Evolutionary conservation across 2,888 invertebrate genomes (phyloP).

Genomic region (Anorthoa munda): DNA sequence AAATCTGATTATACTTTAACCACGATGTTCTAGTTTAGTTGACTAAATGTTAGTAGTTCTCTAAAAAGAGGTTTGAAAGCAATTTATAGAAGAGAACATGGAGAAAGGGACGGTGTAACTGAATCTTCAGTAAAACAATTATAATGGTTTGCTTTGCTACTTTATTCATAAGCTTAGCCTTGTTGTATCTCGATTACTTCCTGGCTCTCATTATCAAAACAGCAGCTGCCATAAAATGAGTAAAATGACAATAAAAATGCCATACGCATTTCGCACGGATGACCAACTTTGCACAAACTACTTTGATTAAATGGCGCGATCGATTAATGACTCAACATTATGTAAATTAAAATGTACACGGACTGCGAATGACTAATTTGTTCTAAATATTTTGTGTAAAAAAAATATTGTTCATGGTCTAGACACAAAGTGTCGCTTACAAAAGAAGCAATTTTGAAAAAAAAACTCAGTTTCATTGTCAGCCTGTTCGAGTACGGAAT

Average conservation of each 20-base stretch:
- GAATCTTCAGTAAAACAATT: conserved; percentile 16
- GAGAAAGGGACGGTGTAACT: not conserved
- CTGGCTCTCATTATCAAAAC: conserved; percentile 48
- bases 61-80: too few species aligned
- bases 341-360: conserved; percentile 44
- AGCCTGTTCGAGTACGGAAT: conserved; percentile 53
- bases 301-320: conserved; percentile 50
- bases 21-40: too few species aligned
- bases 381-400: conserved; percentile 35
- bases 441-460: conserved; percentile 44
- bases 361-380: conserved; percentile 52
- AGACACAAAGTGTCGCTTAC: conserved; percentile 57
- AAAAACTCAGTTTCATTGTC: conserved; percentile 55
- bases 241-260: conserved; percentile 56
- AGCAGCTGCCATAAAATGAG: conserved; percentile 33
- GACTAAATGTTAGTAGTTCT: too few species aligned
- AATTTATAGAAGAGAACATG: not conserved
- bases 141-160: conserved; percentile 6
- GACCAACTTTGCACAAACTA: conserved; percentile 48
- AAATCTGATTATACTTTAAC: not conserved
- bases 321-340: conserved; percentile 55
- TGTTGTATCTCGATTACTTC: conserved; percentile 44
- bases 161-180: conserved; percentile 27
- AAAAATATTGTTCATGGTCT: conserved; percentile 34
- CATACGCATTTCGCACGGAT: conserved; percentile 43